phyloP scores from a whole-genome alignment of 2,797 vertebrate genomes.

The Peromyscus eremicus region DNA sequence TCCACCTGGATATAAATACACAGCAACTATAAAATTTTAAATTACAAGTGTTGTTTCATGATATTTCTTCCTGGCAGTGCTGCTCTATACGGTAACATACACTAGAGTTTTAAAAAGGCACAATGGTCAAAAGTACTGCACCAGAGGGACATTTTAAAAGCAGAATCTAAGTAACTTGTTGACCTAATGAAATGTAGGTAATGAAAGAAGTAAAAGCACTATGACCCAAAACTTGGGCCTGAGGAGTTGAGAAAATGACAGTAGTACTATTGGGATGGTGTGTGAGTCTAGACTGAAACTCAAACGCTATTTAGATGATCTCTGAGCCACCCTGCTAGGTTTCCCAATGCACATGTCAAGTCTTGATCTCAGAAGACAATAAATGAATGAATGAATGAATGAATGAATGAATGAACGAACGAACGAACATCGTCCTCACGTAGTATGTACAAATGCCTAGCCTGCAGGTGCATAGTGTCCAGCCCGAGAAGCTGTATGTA shows the following conservation, averaged over 20 bases:
- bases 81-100: neutral
- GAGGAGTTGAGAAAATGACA: neutral
- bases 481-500: neutral
- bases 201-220: constrained; percentile 32
- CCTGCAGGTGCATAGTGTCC: neutral
- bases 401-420: too few relatives aligned
- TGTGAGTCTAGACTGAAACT: neutral
- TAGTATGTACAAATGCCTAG: neutral
- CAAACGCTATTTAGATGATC: neutral
- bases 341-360: neutral
- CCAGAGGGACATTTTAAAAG: neutral
- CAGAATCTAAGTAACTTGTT: neutral
- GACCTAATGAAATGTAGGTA: neutral
- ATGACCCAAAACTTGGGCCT: neutral
- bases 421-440: neutral
- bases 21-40: constrained; percentile 29
- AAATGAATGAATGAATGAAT: too few relatives aligned
- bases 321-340: neutral
- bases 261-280: neutral
- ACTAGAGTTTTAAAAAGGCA: neutral
- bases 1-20: constrained; percentile 26
- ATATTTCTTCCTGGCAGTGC: constrained; percentile 1
- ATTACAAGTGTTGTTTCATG: neutral
- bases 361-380: neutral
- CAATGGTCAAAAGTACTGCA: neutral